These are phyloP conservation scores for Rhogogaster chlorosoma DNA, from an alignment of 2,888 invertebrate genomes.

Conservation along the genomic window DNA sequence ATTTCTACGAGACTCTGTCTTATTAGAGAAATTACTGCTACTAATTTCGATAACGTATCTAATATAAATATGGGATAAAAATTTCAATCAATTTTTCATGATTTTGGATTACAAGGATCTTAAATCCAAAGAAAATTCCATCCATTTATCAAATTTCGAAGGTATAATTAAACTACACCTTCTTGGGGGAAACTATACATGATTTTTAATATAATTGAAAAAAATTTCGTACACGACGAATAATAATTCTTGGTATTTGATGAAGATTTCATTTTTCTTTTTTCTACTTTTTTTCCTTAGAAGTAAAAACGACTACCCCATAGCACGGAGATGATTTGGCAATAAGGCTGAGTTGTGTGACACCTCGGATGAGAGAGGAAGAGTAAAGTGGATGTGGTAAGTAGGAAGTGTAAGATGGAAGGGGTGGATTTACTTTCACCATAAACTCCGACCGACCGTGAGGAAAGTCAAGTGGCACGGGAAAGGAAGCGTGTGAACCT, in stretches of 20 bases:
- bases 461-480: slow-evolving; percentile 7
- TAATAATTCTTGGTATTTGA: no score
- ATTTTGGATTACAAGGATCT: no score
- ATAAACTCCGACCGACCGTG: slow-evolving; percentile 34
- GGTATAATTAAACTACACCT: no score
- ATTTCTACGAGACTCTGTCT: background rate
- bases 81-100: no score
- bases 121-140: no score
- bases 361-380: background rate
- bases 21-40: background rate
- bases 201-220: no score
- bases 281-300: background rate
- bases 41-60: background rate
- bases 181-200: no score
- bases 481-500: background rate
- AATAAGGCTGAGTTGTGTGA: slow-evolving; percentile 38
- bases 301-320: background rate
- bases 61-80: background rate
- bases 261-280: no score
- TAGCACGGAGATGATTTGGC: slow-evolving; percentile 5
- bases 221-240: no score
- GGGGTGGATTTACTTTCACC: slow-evolving; percentile 29
- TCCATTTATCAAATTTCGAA: no score
- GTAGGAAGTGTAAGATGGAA: background rate
- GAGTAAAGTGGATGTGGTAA: background rate